Evolutionary conservation across 1,140 invertebrate genomes (phyloP).

Genomic region (Drosophila aff.): DNA sequence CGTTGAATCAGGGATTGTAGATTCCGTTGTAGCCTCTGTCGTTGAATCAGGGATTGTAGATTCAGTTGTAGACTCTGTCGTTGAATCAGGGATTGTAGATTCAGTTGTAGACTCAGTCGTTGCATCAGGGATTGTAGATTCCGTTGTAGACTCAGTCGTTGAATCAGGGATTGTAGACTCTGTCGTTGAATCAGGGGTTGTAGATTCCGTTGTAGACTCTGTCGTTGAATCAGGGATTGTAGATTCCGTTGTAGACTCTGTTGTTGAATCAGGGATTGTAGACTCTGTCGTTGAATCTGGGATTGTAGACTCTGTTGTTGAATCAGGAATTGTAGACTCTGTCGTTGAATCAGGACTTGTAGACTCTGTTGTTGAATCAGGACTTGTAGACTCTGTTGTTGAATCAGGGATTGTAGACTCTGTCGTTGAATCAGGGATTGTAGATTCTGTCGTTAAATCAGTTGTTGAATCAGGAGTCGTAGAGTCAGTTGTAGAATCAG

Average conservation of each 20-base stretch:
- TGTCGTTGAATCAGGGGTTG: neutral
- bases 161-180: neutral
- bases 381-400: neutral
- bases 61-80: constrained; percentile 1
- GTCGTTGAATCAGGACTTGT: constrained; percentile 8
- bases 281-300: neutral
- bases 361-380: neutral
- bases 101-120: constrained; percentile 10
- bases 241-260: constrained; percentile 9
- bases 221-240: neutral
- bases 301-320: neutral
- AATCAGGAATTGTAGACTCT: neutral
- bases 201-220: constrained; percentile 3
- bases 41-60: neutral
- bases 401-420: neutral
- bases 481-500: neutral
- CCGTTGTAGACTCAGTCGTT: neutral
- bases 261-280: neutral
- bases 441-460: constrained; percentile 1
- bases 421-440: neutral
- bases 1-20: neutral
- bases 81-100: neutral
- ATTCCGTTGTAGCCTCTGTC: neutral
- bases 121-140: neutral
- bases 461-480: neutral